Conservation (phyloP, 2,113 vertebrate genomes). For the Propithecus coquereli region DNA sequence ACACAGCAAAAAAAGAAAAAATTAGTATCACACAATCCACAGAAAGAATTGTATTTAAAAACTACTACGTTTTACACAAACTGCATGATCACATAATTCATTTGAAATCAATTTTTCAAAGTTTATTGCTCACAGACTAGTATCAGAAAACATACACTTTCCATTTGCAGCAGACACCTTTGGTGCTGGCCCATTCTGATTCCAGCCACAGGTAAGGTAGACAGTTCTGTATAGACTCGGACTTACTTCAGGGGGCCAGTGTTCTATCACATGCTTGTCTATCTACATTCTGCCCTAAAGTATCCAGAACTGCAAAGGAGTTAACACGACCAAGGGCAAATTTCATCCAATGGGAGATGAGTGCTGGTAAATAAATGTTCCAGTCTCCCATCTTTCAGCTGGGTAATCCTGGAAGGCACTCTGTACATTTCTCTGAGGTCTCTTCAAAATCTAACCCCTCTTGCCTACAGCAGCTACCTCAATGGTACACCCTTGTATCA, state of each 20-base stretch:
- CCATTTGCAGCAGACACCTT: not conserved
- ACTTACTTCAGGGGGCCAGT: not conserved
- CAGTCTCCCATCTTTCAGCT: not conserved
- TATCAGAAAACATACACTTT: not conserved
- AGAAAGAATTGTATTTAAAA: slow-evolving; percentile 10
- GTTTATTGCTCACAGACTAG: not conserved
- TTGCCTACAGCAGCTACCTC: not conserved
- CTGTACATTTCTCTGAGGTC: not conserved
- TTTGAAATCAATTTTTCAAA: slow-evolving; percentile 10
- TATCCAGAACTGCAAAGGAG: not conserved
- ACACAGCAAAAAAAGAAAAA: not conserved
- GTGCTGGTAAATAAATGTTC: not conserved
- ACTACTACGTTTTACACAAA: slow-evolving; percentile 1
- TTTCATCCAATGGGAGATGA: not conserved
- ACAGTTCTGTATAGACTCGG: not conserved
- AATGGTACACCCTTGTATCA: not conserved
- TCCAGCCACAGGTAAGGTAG: not conserved
- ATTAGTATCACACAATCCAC: not conserved
- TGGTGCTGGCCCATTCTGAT: not conserved
- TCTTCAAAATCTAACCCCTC: not conserved
- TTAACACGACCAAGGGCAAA: not conserved
- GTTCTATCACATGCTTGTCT: not conserved
- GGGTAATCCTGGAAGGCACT: not conserved
- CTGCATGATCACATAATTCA: slow-evolving; percentile 4
- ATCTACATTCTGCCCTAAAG: not conserved